Conservation (phyloP, 1,140 invertebrate species). For the Bombus terrestris region DNA sequence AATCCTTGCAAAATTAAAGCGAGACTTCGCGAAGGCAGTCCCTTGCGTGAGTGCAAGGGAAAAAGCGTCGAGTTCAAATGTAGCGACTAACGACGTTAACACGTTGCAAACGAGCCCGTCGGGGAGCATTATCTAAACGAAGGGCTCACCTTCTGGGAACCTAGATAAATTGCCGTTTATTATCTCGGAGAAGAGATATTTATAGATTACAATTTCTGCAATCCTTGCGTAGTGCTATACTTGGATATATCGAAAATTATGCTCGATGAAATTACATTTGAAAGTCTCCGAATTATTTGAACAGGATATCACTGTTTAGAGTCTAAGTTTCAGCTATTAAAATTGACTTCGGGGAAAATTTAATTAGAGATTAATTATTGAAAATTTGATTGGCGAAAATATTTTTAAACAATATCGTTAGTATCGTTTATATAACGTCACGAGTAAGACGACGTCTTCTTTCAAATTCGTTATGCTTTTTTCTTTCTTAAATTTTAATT, state of each 20-base stretch:
- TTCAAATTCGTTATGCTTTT: too few species aligned
- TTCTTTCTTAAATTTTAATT: too few species aligned
- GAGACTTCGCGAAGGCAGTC: neutral
- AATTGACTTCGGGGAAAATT: neutral
- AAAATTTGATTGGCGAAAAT: neutral
- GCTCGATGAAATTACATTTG: too few species aligned
- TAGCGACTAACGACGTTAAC: conserved; percentile 26
- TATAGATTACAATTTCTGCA: neutral
- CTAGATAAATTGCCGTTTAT: neutral
- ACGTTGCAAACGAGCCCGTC: conserved; percentile 36
- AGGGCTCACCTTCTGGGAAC: neutral
- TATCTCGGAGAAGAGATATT: neutral
- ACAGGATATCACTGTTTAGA: neutral
- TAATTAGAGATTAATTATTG: neutral
- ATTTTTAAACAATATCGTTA: too few species aligned
- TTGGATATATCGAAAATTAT: too few species aligned
- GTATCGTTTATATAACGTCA: too few species aligned
- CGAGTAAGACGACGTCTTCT: too few species aligned
- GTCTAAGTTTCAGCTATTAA: neutral
- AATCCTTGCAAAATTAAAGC: conserved; percentile 42
- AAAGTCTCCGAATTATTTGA: neutral
- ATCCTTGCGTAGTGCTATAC: neutral
- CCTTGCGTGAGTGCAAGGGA: neutral
- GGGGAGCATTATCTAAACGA: conserved; percentile 17
- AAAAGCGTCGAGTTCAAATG: neutral